phyloP scores from a whole-genome alignment of 2,113 vertebrate genomes.

The Bungarus multicinctus region DNA sequence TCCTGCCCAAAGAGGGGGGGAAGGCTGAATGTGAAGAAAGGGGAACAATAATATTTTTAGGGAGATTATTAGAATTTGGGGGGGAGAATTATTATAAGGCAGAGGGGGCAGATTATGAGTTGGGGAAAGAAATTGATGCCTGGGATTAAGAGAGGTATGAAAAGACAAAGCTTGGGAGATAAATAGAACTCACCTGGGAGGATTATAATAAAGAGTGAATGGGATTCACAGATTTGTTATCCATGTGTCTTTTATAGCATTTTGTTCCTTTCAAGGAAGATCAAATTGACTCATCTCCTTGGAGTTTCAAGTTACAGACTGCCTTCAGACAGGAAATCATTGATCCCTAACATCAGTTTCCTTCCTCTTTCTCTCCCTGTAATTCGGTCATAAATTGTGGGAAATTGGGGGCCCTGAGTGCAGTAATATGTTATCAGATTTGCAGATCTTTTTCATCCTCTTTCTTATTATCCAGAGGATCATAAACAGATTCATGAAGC shows the following conservation, averaged over 20 bases:
- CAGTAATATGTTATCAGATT: background rate
- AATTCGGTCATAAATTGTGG: background rate
- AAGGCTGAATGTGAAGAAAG: background rate
- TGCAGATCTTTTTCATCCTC: background rate
- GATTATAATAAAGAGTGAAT: background rate
- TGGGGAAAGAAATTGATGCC: no score
- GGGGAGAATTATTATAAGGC: background rate
- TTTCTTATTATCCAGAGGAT: background rate
- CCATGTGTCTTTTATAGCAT: background rate
- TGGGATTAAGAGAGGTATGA: background rate
- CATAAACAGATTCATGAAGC: background rate
- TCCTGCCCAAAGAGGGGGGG: background rate
- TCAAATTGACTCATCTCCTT: background rate
- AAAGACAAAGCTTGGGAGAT: background rate
- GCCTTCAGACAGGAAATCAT: background rate
- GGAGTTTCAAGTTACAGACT: background rate
- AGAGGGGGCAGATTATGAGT: background rate
- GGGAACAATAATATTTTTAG: background rate
- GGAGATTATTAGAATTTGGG: background rate
- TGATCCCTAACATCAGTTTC: background rate
- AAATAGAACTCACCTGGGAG: background rate
- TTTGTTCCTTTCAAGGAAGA: background rate
- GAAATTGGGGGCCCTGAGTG: background rate
- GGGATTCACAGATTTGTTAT: background rate
- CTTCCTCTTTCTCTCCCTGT: background rate